Conservation (phyloP, 2,888 invertebrate genomes). For the Plebejus argus region DNA sequence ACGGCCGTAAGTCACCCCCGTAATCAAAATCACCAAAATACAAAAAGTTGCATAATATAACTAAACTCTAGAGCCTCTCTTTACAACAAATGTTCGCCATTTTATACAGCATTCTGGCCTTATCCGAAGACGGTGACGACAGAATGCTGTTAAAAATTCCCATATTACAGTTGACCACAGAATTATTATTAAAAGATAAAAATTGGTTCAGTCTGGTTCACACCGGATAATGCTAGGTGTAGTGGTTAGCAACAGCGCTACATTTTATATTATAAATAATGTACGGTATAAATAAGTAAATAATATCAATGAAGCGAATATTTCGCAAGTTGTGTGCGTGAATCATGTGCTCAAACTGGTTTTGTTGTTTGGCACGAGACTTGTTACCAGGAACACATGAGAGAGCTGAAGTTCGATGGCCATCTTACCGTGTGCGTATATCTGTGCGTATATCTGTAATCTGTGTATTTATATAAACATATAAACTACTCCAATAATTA, state of each 20-base stretch:
- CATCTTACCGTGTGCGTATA: not conserved
- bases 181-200: too few species aligned
- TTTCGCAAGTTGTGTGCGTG: constrained; percentile 21
- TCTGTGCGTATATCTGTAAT: not conserved
- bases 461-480: not conserved
- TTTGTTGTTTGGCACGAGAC: constrained; percentile 1
- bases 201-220: not conserved
- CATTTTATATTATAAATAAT: not conserved
- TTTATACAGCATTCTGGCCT: too few species aligned
- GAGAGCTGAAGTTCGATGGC: constrained; percentile 24
- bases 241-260: not conserved
- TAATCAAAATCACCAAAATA: too few species aligned
- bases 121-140: too few species aligned
- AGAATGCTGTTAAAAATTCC: too few species aligned
- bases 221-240: not conserved
- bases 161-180: too few species aligned
- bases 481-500: not conserved
- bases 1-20: too few species aligned
- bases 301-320: not conserved
- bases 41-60: too few species aligned
- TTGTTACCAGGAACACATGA: not conserved
- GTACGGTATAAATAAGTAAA: not conserved
- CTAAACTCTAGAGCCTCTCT: too few species aligned
- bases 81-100: too few species aligned
- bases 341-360: constrained; percentile 23